Evolutionary conservation across 2,797 vertebrate species (phyloP).

Genomic region (Clarias fuscus): DNA sequence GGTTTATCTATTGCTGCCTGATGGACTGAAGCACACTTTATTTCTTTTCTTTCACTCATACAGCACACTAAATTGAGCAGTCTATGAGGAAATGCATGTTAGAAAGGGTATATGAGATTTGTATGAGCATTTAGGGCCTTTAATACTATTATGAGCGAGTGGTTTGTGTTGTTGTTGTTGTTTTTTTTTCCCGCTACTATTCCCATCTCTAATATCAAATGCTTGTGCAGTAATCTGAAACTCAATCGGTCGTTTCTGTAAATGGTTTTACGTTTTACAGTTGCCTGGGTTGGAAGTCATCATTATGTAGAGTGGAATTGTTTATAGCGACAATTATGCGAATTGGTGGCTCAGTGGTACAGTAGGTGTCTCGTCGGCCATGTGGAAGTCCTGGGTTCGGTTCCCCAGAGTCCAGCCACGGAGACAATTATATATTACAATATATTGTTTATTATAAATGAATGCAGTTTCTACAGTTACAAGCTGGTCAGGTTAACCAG

Average conservation of each 20-base stretch:
- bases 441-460: background rate
- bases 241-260: background rate
- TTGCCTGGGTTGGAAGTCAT: background rate
- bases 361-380: no score
- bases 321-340: background rate
- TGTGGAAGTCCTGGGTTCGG: no score
- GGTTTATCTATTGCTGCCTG: background rate
- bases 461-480: background rate
- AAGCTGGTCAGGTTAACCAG: background rate
- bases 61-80: background rate
- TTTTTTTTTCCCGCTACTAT: background rate
- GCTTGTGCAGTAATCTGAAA: background rate
- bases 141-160: no score
- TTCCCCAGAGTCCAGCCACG: no score
- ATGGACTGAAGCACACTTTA: no score
- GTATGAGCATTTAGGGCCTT: background rate
- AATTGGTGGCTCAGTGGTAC: no score
- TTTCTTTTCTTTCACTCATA: background rate
- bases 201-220: background rate
- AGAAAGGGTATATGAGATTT: background rate
- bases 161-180: no score
- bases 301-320: background rate
- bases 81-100: background rate
- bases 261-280: background rate
- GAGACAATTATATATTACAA: no score